Conservation (phyloP, 2,888 invertebrate species). For the Blera fallax region DNA sequence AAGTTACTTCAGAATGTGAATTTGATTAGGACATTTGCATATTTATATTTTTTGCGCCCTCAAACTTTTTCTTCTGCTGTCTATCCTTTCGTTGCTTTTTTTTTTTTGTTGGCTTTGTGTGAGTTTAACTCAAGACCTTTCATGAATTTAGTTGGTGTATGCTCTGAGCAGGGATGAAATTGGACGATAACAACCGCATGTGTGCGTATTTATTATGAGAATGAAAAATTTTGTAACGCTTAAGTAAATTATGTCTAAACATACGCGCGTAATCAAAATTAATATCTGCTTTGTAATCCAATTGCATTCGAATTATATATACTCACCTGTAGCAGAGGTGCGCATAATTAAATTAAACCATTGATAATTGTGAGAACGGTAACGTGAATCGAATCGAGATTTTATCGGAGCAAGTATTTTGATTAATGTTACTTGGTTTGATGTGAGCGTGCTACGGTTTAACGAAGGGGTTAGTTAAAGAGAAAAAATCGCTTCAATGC, state of each 20-base stretch:
- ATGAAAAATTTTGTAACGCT: background rate
- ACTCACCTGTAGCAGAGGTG: slow-evolving; percentile 34
- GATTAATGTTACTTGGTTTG: slow-evolving; percentile 22
- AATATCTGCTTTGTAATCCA: slow-evolving; percentile 6
- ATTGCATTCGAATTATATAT: slow-evolving; percentile 22
- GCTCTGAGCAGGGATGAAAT: background rate
- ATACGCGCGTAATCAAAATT: slow-evolving; percentile 9
- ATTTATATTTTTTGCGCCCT: slow-evolving; percentile 72
- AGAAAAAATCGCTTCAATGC: background rate
- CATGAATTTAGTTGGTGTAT: background rate
- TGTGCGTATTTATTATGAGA: background rate
- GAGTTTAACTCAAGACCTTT: background rate
- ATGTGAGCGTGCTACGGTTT: background rate
- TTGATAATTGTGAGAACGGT: slow-evolving; percentile 32
- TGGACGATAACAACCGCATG: background rate
- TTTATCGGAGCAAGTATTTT: slow-evolving; percentile 19
- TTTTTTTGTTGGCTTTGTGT: background rate
- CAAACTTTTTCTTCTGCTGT: slow-evolving; percentile 18
- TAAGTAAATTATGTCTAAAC: background rate
- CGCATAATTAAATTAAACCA: slow-evolving; percentile 45
- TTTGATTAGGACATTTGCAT: slow-evolving; percentile 82
- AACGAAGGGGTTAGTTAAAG: background rate
- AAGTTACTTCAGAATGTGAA: slow-evolving; percentile 82
- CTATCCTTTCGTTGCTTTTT: slow-evolving; percentile 17
- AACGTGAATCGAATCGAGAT: slow-evolving; percentile 30